Conservation (phyloP, 2,797 vertebrate genomes). For the Ceryle rudis region DNA sequence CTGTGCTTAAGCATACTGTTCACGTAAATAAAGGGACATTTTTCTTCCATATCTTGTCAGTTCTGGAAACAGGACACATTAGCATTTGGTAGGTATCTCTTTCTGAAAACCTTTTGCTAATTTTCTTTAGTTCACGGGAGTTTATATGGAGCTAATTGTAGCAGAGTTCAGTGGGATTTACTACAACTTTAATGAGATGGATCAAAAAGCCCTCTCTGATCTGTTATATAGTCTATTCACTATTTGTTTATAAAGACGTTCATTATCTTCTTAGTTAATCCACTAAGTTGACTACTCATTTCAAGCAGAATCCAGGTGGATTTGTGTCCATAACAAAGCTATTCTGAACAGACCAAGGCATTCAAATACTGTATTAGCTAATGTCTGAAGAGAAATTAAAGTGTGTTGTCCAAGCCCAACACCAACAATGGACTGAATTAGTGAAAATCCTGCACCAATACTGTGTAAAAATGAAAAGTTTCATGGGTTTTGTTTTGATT, state of each 20-base stretch:
- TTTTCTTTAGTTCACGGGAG: slow-evolving; percentile 51
- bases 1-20: neutral
- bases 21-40: neutral
- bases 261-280: slow-evolving; percentile 70
- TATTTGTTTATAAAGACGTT: slow-evolving; percentile 71
- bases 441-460: neutral
- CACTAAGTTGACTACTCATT: slow-evolving; percentile 65
- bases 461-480: slow-evolving; percentile 17
- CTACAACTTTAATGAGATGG: slow-evolving; percentile 54
- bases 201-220: slow-evolving; percentile 49
- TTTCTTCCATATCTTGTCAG: neutral
- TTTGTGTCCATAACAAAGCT: slow-evolving; percentile 54
- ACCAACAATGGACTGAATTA: neutral
- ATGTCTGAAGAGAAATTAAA: slow-evolving; percentile 20
- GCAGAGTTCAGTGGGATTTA: slow-evolving; percentile 45
- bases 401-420: slow-evolving; percentile 11
- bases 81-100: neutral
- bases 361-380: slow-evolving; percentile 56
- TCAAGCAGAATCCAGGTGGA: slow-evolving; percentile 60
- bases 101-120: slow-evolving; percentile 29
- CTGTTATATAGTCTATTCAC: slow-evolving; percentile 53
- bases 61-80: neutral
- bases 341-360: slow-evolving; percentile 38
- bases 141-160: slow-evolving; percentile 17
- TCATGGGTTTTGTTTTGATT: neutral